These are phyloP conservation scores for Emydura subglobosa DNA, from an alignment of 2,113 vertebrate species.

Conservation along the genomic window DNA sequence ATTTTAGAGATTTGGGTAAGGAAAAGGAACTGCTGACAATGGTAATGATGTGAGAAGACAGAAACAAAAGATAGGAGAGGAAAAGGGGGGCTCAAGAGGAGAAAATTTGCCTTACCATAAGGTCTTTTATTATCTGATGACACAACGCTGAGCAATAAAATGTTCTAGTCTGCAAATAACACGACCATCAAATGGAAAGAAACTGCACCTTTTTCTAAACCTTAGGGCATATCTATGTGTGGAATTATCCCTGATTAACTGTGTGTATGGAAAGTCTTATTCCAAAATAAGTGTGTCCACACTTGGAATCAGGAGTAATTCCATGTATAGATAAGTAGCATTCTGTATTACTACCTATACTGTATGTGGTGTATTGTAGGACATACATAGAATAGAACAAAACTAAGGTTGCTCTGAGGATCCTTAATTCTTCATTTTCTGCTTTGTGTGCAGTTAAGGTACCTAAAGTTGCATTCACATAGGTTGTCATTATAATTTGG, in stretches of 20 bases:
- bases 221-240: accelerated
- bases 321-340: neutral
- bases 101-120: neutral
- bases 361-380: neutral
- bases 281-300: neutral
- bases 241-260: neutral
- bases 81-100: neutral
- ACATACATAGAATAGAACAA: neutral
- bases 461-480: neutral
- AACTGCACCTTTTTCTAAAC: neutral
- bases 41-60: neutral
- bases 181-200: neutral
- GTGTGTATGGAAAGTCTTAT: neutral
- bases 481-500: neutral
- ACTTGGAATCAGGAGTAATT: neutral
- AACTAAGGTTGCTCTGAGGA: neutral
- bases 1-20: neutral
- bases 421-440: neutral
- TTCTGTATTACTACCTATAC: neutral
- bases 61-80: neutral
- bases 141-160: neutral
- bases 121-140: neutral
- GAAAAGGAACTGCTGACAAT: neutral
- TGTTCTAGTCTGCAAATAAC: neutral
- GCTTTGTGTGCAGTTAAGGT: neutral